phyloP scores from a whole-genome alignment of 2,113 vertebrate species.

The Pluvianellus socialis region DNA sequence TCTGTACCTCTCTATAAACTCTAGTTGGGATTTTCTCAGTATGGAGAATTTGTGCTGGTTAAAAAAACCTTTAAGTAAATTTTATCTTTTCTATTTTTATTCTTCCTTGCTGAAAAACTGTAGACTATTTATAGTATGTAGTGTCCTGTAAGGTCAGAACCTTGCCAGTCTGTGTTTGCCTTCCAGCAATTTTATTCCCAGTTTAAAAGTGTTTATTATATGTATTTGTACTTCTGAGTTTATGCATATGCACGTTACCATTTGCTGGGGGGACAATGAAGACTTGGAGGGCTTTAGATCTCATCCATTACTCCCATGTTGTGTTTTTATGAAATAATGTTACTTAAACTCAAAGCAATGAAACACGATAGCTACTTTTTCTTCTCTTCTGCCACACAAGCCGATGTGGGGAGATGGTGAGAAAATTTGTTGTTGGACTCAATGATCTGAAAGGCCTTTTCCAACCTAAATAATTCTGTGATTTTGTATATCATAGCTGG shows the following conservation, averaged over 20 bases:
- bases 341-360: not conserved
- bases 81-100: not conserved
- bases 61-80: not conserved
- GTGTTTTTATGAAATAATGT: not conserved
- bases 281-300: not conserved
- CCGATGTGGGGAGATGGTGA: not conserved
- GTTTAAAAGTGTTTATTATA: not conserved
- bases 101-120: not conserved
- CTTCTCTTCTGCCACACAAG: not conserved
- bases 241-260: not conserved
- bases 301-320: not conserved
- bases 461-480: not conserved
- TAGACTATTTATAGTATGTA: not conserved
- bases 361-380: not conserved
- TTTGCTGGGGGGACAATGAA: accelerated
- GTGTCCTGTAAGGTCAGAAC: not conserved
- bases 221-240: not conserved
- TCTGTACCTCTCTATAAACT: not conserved
- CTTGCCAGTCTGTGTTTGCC: not conserved
- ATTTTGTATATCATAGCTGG: not conserved
- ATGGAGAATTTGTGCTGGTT: not conserved
- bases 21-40: not conserved
- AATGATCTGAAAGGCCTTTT: not conserved
- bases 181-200: not conserved
- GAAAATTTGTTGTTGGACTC: not conserved